Evolutionary conservation across 2,113 vertebrate genomes (phyloP).

Genomic region (Nothobranchius furzeri): DNA sequence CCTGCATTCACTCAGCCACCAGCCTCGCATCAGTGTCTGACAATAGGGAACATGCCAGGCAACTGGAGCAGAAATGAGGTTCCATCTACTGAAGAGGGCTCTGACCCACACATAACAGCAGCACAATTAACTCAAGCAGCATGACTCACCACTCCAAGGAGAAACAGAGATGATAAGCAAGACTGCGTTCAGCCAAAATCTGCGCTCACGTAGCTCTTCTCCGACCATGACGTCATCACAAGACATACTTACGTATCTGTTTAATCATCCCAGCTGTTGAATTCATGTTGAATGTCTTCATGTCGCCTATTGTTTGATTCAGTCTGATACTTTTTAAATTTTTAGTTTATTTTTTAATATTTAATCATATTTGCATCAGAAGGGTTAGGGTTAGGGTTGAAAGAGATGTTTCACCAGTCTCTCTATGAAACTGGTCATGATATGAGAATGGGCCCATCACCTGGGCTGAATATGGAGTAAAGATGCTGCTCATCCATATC

Average conservation of each 20-base stretch:
- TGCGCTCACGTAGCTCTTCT: conserved; percentile 9
- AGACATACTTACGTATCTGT: neutral
- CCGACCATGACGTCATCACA: conserved; percentile 5
- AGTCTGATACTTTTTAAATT: too few relatives aligned
- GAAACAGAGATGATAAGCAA: conserved; percentile 22
- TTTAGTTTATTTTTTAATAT: too few relatives aligned
- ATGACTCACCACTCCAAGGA: conserved; percentile 47
- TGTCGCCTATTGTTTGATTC: too few relatives aligned
- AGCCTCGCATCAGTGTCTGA: conserved; percentile 20
- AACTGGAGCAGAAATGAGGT: conserved; percentile 34
- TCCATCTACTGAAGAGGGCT: conserved; percentile 53
- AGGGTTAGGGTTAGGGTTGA: too few relatives aligned
- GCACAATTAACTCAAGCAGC: conserved; percentile 63
- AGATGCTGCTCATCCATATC: too few relatives aligned
- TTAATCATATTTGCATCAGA: too few relatives aligned
- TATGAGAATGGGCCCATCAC: too few relatives aligned
- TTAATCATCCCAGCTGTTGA: neutral
- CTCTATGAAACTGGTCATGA: too few relatives aligned
- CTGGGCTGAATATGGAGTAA: too few relatives aligned
- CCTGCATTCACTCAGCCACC: conserved; percentile 11
- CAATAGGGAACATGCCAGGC: neutral
- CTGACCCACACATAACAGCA: conserved; percentile 43
- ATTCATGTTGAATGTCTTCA: too few relatives aligned
- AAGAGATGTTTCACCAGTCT: too few relatives aligned
- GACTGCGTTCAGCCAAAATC: conserved; percentile 27